Evolutionary conservation across 2,113 vertebrate genomes (phyloP).

Genomic region (Corythoichthys intestinalis): DNA sequence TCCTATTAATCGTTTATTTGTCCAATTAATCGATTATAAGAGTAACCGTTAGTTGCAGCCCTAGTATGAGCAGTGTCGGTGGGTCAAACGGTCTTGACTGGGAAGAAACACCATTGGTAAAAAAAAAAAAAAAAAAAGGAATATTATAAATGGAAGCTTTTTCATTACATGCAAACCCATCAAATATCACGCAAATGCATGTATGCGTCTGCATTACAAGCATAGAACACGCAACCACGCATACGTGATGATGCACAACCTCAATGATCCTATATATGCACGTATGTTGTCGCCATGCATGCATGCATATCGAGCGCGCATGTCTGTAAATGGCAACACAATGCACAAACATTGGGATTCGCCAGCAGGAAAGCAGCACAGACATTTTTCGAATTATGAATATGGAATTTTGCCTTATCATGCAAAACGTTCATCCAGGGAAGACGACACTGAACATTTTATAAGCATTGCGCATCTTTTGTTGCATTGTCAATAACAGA

Average conservation of each 20-base stretch:
- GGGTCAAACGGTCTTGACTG: too few species aligned
- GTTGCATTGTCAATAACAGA: conserved; percentile 60
- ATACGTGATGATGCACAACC: not conserved
- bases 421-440: conserved; percentile 17
- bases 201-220: not conserved
- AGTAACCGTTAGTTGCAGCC: too few species aligned
- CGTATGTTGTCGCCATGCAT: conserved; percentile 11
- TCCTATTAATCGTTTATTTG: too few species aligned
- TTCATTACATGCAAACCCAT: too few species aligned
- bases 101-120: too few species aligned
- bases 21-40: too few species aligned
- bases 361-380: conserved; percentile 16
- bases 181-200: conserved; percentile 9
- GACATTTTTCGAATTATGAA: conserved; percentile 18
- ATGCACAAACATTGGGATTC: conserved; percentile 3
- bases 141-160: not conserved
- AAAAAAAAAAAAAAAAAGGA: not conserved
- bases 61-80: too few species aligned
- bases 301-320: conserved; percentile 12
- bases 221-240: not conserved
- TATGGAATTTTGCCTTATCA: conserved; percentile 20
- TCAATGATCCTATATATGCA: not conserved
- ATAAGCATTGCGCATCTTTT: conserved; percentile 62
- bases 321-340: conserved; percentile 12
- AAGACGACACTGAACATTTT: conserved; percentile 33